These are phyloP conservation scores for Andrena cerasifolii DNA, from an alignment of 1,140 invertebrate genomes.

Conservation along the genomic window DNA sequence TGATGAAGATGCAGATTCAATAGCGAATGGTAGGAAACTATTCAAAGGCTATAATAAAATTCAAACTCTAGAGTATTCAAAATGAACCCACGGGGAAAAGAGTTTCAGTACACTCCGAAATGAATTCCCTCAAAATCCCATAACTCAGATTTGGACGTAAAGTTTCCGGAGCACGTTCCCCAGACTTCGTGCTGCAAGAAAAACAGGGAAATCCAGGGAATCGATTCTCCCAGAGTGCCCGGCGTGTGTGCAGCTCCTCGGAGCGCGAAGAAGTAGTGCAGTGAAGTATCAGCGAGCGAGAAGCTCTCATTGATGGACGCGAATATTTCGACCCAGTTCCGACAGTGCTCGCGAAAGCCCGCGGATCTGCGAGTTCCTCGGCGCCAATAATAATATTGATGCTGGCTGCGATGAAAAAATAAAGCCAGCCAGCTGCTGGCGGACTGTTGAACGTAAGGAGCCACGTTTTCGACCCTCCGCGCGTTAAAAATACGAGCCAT, in stretches of 20 bases:
- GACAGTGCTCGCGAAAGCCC: background rate
- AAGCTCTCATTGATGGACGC: background rate
- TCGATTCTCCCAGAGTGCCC: background rate
- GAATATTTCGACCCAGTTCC: constrained; percentile 27
- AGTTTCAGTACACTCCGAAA: too few relatives aligned
- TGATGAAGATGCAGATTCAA: too few relatives aligned
- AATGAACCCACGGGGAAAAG: too few relatives aligned
- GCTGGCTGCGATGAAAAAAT: constrained; percentile 21
- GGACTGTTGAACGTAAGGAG: constrained; percentile 15
- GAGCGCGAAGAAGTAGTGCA: background rate
- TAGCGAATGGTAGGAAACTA: too few relatives aligned
- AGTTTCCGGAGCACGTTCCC: too few relatives aligned
- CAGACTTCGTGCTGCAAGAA: too few relatives aligned
- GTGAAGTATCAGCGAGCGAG: too few relatives aligned
- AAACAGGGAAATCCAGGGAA: too few relatives aligned
- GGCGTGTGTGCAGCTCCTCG: background rate
- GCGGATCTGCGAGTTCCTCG: background rate
- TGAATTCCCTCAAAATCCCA: too few relatives aligned
- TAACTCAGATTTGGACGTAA: too few relatives aligned
- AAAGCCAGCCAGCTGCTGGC: constrained; percentile 26
- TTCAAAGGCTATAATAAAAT: too few relatives aligned
- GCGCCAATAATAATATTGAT: constrained; percentile 35
- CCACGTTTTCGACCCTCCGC: constrained; percentile 20
- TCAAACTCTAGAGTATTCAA: too few relatives aligned
- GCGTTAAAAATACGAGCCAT: constrained; percentile 31